These are phyloP conservation scores for Harpagoxenus sublaevis DNA, from an alignment of 2,888 invertebrate species.

Conservation along the genomic window DNA sequence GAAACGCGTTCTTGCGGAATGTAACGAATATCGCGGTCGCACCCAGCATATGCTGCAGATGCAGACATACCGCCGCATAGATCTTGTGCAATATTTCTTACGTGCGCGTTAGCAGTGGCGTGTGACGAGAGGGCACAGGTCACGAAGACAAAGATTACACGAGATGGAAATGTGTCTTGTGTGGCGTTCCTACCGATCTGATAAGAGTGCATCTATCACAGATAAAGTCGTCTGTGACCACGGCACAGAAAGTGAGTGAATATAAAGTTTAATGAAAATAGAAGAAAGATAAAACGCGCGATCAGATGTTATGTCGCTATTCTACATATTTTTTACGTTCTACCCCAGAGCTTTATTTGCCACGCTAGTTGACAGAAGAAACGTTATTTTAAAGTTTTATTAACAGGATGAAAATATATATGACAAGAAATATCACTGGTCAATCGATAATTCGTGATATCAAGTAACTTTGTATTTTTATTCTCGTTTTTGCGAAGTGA, in stretches of 20 bases:
- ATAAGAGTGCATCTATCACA: slow-evolving; percentile 18
- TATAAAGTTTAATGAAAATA: slow-evolving; percentile 1
- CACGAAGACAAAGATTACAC: slow-evolving; percentile 28
- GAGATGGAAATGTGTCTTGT: slow-evolving; percentile 46
- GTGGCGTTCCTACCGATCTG: slow-evolving; percentile 37
- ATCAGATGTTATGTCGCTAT: not conserved
- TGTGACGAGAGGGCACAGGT: slow-evolving; percentile 19
- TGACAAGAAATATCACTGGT: not conserved
- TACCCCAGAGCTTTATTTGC: not conserved
- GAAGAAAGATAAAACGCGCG: not conserved
- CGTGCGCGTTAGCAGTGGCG: slow-evolving; percentile 40
- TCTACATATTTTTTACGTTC: not conserved
- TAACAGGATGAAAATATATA: not conserved
- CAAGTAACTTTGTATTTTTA: not conserved
- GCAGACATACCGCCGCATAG: slow-evolving; percentile 14
- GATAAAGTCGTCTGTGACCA: slow-evolving; percentile 1
- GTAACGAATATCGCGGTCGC: slow-evolving; percentile 35
- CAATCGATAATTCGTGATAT: not conserved
- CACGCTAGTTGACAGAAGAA: not conserved
- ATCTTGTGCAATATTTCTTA: slow-evolving; percentile 22
- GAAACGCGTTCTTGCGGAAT: slow-evolving; percentile 47
- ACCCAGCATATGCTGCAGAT: not conserved
- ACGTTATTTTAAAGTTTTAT: not conserved
- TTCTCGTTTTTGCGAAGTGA: not conserved
- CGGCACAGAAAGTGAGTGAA: not conserved